Evolutionary conservation across 2,888 invertebrate species (phyloP), one percentile per base, ranked within the genome.

Genomic region (Germaria angustata): DNA sequence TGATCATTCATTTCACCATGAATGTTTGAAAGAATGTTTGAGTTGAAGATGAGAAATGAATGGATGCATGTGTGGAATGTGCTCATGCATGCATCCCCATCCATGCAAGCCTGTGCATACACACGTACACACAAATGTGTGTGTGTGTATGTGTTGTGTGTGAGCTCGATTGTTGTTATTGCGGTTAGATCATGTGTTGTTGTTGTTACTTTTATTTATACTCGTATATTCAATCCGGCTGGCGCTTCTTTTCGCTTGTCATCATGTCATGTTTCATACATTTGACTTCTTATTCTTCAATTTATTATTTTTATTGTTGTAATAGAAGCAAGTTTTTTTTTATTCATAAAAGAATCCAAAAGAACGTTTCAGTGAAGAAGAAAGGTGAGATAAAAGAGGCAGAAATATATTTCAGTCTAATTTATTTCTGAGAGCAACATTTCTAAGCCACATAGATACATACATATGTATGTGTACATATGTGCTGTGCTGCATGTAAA

Each of bases 231-330:
- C 53, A 57, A 65, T 81, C 49, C 72, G 75, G 55, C 79, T 84
- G 85, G 84, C 85, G 85, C 85, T 85, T 85, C 84, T 85, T 84
- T 83, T 77, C 85, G 88, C 88, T 88, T 88, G 88, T 88, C 89
- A 88, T 89, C 89, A 87, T 88, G 88, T 89, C 88, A 88, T 88
- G 89, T 88, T 88, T 88, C 80, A 59, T 78, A 69, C 63, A 85
- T 85, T 86, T 86, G 86, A 85, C 87, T 86, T 88, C 87, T 87
- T 87, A 76, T 76, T 86, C 88, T 87, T 87, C 86, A 86, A 86
- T 87, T 86, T 84, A 86, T 66, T 69, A 86, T 66, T 69, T 44
- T 77, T 34, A 22, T 49, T 77, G n/a, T 46, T 78, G 28, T 20
- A 49, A 76, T n/a, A 51, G 49, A 49, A 8, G 11, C 28, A 68